phyloP scores from a whole-genome alignment of 2,113 vertebrate genomes.

The Sciurus niger region DNA sequence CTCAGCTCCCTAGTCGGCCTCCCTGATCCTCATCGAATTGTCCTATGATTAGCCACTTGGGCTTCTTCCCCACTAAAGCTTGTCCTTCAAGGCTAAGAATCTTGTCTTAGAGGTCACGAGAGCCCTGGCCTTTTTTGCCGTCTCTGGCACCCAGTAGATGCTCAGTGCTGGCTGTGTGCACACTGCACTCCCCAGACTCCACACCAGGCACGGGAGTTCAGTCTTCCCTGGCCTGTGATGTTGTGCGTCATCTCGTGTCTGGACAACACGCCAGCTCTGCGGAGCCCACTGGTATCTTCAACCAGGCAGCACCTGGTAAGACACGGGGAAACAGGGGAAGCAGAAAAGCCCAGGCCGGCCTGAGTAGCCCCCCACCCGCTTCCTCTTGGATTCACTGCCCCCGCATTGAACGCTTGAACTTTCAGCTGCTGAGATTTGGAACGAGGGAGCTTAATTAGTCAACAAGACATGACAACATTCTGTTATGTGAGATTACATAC shows the following conservation, averaged over 20 bases:
- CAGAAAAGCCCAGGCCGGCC: not conserved
- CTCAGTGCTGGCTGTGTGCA: fast-evolving
- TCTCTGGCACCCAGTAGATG: fast-evolving
- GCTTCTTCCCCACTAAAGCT: not conserved
- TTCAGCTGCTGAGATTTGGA: conserved; percentile 72
- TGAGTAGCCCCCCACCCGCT: fast-evolving
- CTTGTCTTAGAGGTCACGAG: fast-evolving
- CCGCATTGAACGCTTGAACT: conserved; percentile 70
- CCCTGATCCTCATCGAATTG: fast-evolving
- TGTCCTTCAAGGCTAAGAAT: not conserved
- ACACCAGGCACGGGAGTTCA: no score
- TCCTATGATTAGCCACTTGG: fast-evolving
- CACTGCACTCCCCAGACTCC: no score
- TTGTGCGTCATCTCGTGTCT: not conserved
- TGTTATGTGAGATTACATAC: conserved; percentile 78
- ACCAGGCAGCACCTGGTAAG: not conserved
- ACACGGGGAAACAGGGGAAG: not conserved
- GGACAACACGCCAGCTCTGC: not conserved
- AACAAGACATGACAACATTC: conserved; percentile 71
- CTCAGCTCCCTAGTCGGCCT: no score
- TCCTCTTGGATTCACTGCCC: not conserved
- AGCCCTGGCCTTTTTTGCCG: not conserved
- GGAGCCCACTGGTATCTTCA: not conserved
- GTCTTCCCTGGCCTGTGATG: not conserved
- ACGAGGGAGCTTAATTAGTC: conserved; percentile 76